Base-by-base conservation (phyloP, 2,113 vertebrate genomes). In the Anhinga rufa region DNA sequence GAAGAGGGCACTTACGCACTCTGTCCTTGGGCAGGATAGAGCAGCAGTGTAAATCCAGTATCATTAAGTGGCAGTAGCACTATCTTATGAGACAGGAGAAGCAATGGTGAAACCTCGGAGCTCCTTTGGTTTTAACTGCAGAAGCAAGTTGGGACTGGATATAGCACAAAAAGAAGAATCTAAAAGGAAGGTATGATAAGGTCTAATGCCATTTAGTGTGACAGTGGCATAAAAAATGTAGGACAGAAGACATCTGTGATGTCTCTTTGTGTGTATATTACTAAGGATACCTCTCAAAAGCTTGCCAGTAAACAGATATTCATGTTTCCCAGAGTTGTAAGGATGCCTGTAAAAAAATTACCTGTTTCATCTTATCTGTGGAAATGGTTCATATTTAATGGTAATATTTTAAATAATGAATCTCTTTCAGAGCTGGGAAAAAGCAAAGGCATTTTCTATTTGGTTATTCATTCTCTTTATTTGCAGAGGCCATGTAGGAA, bases 391-490 rank as follows among this genome's bases (percentile, higher is more conserved):
- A 92, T 96, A 91, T 96, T 95, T 92, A 95, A 96, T 90, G 74
- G 58, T 70, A 96, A 42, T 89, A 71, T 92, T 93, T 91, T 93
- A 92, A 97, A 95, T 88, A 95, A 97, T 91, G 9, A 95, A 82
- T 91, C 38, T 46, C 29, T 76, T 92, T 87, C 75, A 89, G 66
- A 76, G 28, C 12, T 90, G 68, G 52, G 38, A 88, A 82, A 90
- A 95, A 93, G 82, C 34, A 94, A 86, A 90, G 61, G 17, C 60
- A 88, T 93, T 95, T 96, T 92, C 40, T 24, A 79, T 74, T 70
- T 69, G 51, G 80, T 94, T 96, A 90, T 91, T 94, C 79, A 95
- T 84, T 49, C 52, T 90, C 69, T 92, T 89, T 83, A 80, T 96
- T 91, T 95, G 58, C 78, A 93, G 58, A 78, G 66, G 49, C 49